Percentiles rank a stretch among this genome's conserved stretches.
phyloP scores from a whole-genome alignment of 2,888 invertebrate species.

The Drosophila koepferae region DNA sequence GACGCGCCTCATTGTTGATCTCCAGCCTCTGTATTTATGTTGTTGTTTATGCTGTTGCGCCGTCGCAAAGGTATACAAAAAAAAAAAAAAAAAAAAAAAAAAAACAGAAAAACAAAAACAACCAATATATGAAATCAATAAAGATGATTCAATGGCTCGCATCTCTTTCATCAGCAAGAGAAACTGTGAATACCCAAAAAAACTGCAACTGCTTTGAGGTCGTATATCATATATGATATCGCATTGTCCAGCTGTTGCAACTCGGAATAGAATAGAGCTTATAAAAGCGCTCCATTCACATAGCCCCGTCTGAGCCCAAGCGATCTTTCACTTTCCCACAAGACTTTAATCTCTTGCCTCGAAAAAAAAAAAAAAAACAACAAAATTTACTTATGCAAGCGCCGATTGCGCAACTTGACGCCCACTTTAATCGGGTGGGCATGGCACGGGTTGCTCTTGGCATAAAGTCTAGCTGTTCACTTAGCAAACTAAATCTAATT shows the following conservation, averaged over 20 bases:
- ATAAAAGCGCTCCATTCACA: slow-evolving; percentile 11
- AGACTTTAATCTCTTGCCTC: neutral
- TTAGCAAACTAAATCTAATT: slow-evolving; percentile 45
- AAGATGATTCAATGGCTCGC: slow-evolving; percentile 74
- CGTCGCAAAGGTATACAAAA: slow-evolving; percentile 17
- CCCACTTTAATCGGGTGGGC: neutral
- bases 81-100: slow-evolving; percentile 8
- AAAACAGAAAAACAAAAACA: slow-evolving; percentile 9
- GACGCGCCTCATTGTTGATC: slow-evolving; percentile 70
- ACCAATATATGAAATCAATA: slow-evolving; percentile 79
- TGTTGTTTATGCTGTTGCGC: slow-evolving; percentile 37
- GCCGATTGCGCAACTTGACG: slow-evolving; percentile 8
- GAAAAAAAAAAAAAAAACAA: no score
- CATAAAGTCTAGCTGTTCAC: slow-evolving; percentile 1
- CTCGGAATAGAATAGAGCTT: slow-evolving; percentile 32
- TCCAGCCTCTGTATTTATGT: slow-evolving; percentile 42
- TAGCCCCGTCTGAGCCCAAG: neutral
- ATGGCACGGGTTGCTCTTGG: neutral
- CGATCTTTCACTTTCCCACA: slow-evolving; percentile 19
- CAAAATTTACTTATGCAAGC: slow-evolving; percentile 4
- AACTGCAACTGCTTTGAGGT: slow-evolving; percentile 46
- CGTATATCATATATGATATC: slow-evolving; percentile 2
- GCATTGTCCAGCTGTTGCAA: slow-evolving; percentile 29
- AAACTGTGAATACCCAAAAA: slow-evolving; percentile 57
- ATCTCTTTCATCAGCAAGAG: slow-evolving; percentile 73